Evolutionary conservation across 2,113 vertebrate genomes (phyloP).

Genomic region (Salvelinus alpinus): DNA sequence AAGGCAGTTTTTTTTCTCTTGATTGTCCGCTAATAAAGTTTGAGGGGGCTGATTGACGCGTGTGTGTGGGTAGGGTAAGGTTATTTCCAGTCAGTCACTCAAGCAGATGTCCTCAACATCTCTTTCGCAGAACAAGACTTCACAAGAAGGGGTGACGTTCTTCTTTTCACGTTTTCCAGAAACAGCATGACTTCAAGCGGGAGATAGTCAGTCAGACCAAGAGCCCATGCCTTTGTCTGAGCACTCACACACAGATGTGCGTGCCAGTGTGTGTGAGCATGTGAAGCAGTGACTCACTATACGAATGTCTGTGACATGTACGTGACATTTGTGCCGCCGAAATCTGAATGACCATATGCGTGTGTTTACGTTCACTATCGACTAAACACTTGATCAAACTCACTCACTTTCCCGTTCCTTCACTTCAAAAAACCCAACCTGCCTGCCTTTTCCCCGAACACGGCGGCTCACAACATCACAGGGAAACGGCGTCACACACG

Average conservation of each 20-base stretch:
- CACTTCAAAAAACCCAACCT: conserved; percentile 40
- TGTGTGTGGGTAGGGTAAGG: background rate
- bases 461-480: background rate
- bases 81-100: background rate
- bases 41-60: background rate
- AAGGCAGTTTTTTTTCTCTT: background rate
- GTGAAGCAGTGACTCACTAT: conserved; percentile 32
- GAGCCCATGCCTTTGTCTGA: background rate
- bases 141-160: background rate
- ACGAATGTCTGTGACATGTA: conserved; percentile 20
- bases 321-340: background rate
- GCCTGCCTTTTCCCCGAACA: conserved; percentile 4
- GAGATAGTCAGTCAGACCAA: no score
- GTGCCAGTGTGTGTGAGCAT: background rate
- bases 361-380: conserved; percentile 9
- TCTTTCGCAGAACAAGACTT: background rate
- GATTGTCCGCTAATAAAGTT: background rate
- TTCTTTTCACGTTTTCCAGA: background rate
- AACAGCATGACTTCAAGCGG: background rate
- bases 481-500: background rate
- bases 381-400: conserved; percentile 22
- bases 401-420: conserved; percentile 43
- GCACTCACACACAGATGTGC: background rate
- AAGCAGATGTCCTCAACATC: background rate
- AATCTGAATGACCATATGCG: background rate